A percentile compares a stretch with the other conserved stretches of the same genome.
phyloP scores from a whole-genome alignment of 2,888 invertebrate species.

The Parascotia fuliginaria region DNA sequence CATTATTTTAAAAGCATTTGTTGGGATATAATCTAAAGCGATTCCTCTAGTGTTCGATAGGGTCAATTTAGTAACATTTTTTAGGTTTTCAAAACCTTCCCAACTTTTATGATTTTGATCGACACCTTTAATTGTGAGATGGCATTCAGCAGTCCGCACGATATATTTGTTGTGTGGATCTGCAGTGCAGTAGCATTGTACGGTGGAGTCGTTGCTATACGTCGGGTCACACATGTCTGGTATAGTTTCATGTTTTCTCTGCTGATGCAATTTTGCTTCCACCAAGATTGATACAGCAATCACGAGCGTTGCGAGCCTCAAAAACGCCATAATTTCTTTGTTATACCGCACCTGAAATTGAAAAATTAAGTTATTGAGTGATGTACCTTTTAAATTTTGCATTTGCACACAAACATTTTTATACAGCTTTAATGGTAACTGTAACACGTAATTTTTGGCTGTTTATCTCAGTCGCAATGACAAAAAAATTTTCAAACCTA shows the following conservation, averaged over 20 bases:
- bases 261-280: constrained; percentile 59
- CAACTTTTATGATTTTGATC: constrained; percentile 87
- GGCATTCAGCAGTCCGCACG: constrained; percentile 89
- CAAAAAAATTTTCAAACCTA: too few species aligned
- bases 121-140: constrained; percentile 86
- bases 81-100: constrained; percentile 88
- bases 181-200: constrained; percentile 70
- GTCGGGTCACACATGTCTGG: constrained; percentile 64
- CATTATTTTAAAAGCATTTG: constrained; percentile 86
- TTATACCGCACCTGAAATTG: constrained; percentile 55
- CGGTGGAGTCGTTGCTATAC: constrained; percentile 61
- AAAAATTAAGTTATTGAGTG: constrained; percentile 30
- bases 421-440: too few species aligned
- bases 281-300: constrained; percentile 55
- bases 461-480: too few species aligned
- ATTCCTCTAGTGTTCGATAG: constrained; percentile 88
- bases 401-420: not conserved
- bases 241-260: constrained; percentile 57
- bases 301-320: constrained; percentile 58
- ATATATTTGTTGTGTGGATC: constrained; percentile 44
- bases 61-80: constrained; percentile 87
- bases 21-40: constrained; percentile 88
- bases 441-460: too few species aligned
- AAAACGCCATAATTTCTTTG: constrained; percentile 54
- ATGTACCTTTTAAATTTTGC: too few species aligned